These are phyloP conservation scores for Aplochiton taeniatus DNA, from an alignment of 2,797 vertebrate species.

Conservation along the genomic window DNA sequence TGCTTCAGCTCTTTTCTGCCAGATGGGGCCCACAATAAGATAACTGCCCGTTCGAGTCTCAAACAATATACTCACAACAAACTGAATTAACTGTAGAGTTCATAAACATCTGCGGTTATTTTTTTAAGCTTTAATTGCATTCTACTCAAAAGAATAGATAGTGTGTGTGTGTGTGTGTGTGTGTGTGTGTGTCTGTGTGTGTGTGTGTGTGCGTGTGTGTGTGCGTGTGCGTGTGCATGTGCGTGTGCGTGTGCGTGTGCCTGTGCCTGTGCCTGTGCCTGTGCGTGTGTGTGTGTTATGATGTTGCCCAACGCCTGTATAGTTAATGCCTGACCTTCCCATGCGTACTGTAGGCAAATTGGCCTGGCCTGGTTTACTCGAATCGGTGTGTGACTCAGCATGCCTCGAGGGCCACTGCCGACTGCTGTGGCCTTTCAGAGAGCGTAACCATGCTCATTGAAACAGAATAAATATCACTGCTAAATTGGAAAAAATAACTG, in stretches of 20 bases:
- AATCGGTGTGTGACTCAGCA: background rate
- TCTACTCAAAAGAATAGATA: no score
- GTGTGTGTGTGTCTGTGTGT: no score
- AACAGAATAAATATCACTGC: background rate
- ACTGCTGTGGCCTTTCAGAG: constrained; percentile 1
- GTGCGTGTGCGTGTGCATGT: no score
- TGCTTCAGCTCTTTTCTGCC: constrained; percentile 1
- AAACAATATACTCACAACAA: background rate
- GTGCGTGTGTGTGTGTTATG: no score
- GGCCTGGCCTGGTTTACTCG: background rate
- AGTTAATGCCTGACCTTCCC: background rate
- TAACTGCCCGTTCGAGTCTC: constrained; percentile 13
- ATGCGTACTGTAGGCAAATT: background rate
- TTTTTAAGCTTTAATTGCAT: no score
- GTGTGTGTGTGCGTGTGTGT: no score
- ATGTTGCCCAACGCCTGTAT: background rate
- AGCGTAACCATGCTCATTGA: background rate
- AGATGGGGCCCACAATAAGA: constrained; percentile 18
- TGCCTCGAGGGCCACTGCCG: background rate
- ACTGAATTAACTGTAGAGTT: no score
- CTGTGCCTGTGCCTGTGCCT: no score
- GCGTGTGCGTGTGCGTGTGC: no score
- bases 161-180: no score
- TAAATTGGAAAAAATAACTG: background rate
- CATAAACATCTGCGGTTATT: no score